Evolutionary conservation across 2,797 vertebrate genomes (phyloP).

Genomic region (Lithobates pipiens): DNA sequence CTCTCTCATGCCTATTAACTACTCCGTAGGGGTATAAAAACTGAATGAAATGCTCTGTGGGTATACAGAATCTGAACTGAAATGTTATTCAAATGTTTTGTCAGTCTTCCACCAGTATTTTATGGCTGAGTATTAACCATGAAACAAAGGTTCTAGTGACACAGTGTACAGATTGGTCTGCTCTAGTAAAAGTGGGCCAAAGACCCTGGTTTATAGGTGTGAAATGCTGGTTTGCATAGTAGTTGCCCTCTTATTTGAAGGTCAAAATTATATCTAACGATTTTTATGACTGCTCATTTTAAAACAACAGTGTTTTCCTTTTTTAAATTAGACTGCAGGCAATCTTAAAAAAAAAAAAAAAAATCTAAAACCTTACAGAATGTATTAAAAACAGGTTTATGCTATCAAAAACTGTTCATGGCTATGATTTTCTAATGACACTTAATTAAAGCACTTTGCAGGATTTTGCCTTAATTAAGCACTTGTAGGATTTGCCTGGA

Average conservation of each 20-base stretch:
- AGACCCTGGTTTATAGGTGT: too few relatives aligned
- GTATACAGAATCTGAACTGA: too few relatives aligned
- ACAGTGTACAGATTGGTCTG: neutral
- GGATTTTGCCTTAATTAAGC: constrained; percentile 31
- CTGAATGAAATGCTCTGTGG: too few relatives aligned
- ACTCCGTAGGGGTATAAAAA: too few relatives aligned
- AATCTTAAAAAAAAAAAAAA: too few relatives aligned
- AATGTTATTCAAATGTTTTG: too few relatives aligned
- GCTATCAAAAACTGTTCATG: neutral
- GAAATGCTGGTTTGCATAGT: too few relatives aligned
- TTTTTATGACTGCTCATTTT: neutral
- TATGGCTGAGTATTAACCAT: neutral
- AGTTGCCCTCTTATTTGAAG: too few relatives aligned
- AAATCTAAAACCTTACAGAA: neutral
- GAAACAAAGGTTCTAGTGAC: neutral
- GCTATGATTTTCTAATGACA: neutral
- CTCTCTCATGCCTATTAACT: too few relatives aligned
- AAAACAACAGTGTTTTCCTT: neutral
- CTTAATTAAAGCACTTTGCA: constrained; percentile 39
- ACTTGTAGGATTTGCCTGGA: constrained; percentile 6
- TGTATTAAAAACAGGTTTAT: neutral
- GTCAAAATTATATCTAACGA: neutral
- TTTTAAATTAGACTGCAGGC: neutral
- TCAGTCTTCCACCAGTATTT: too few relatives aligned
- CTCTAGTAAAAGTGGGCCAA: too few relatives aligned